Evolutionary conservation across 2,113 vertebrate genomes (phyloP).

Genomic region (Dromaius novaehollandiae): DNA sequence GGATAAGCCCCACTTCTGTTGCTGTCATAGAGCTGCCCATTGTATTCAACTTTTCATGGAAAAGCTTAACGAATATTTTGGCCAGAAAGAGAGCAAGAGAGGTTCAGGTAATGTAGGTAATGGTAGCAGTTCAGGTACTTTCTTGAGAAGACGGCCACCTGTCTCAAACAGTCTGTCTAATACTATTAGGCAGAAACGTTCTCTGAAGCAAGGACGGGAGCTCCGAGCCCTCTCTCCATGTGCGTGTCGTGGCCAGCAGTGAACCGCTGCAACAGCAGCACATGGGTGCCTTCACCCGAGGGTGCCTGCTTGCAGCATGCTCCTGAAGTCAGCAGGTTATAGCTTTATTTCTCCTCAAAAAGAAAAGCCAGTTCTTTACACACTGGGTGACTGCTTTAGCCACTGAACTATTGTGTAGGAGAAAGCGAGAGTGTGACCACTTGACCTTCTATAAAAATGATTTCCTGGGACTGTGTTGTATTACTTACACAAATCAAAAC

Average conservation of each 20-base stretch:
- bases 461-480: neutral
- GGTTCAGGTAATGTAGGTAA: neutral
- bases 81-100: neutral
- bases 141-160: neutral
- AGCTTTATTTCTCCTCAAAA: neutral
- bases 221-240: neutral
- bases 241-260: neutral
- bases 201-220: neutral
- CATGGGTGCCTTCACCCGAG: fast-evolving
- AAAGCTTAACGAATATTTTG: neutral
- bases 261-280: fast-evolving
- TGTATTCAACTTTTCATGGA: neutral
- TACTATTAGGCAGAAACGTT: neutral
- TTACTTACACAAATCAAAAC: neutral
- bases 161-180: neutral
- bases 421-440: fast-evolving
- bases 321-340: fast-evolving
- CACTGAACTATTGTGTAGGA: neutral
- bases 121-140: neutral
- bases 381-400: neutral
- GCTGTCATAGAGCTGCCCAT: neutral
- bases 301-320: neutral
- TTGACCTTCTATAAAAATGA: neutral
- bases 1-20: neutral
- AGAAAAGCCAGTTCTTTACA: neutral